Evolutionary conservation across 2,888 invertebrate species (phyloP).

Genomic region (Cryptosula pallasiana): DNA sequence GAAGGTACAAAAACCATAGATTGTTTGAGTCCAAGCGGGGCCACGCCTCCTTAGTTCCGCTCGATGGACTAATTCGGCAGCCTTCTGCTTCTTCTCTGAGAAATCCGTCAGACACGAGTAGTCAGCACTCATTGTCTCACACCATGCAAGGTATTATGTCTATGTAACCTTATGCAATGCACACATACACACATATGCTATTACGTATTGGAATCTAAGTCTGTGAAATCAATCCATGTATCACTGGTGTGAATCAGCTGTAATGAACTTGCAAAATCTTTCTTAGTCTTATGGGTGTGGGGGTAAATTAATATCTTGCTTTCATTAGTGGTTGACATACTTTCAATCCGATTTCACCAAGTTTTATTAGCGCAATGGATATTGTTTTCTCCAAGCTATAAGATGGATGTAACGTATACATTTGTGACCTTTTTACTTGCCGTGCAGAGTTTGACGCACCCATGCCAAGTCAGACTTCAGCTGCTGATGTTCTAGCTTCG

Average conservation of each 20-base stretch:
- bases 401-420: too few relatives aligned
- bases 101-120: background rate
- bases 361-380: too few relatives aligned
- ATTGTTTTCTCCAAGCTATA: too few relatives aligned
- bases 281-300: too few relatives aligned
- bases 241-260: too few relatives aligned
- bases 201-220: too few relatives aligned
- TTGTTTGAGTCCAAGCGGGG: conserved; percentile 55
- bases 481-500: background rate
- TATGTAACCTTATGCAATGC: background rate
- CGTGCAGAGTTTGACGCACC: background rate
- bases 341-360: background rate
- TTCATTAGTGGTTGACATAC: background rate
- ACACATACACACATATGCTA: too few relatives aligned
- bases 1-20: conserved; percentile 56
- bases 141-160: background rate
- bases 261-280: too few relatives aligned
- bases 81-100: background rate
- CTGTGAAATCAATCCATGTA: too few relatives aligned
- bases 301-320: background rate
- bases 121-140: background rate
- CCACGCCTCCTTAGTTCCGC: conserved; percentile 57
- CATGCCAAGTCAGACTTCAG: background rate
- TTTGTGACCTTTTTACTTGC: too few relatives aligned
- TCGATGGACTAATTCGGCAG: conserved; percentile 54